Evolutionary conservation across 2,797 vertebrate genomes (phyloP), one percentile per base, ranked within the genome.

Genomic region (Macropus fuliginosus): DNA sequence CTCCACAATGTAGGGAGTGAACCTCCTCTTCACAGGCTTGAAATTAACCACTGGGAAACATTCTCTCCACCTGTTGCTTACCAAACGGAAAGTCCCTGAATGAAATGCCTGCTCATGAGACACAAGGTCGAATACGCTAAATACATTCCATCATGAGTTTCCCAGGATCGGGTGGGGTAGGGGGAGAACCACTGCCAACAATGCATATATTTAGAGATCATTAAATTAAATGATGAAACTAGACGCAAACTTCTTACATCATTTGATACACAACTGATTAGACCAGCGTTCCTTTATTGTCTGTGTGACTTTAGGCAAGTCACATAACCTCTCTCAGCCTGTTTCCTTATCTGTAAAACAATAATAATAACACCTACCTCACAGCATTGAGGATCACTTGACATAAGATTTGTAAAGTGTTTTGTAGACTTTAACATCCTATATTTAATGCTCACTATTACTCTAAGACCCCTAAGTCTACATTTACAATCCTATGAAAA

Each of bases 1-100:
- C 90, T 97, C 95, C 81, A 54, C n/a, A 8, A 52, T 0, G 8
- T 24, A 46, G 90, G 55, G 91, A 66, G 59, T 50, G 57, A 62
- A 46, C 55, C 18, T 18, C 90, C 74, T 94, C 89, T 97, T 66
- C 6, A 31, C 90, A 55, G 46, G 94, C 90, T 92, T 97, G 93
- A 46, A 95, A 96, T 96, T 92, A 96, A 81, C 56, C 92, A 74
- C 91, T 0, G 0, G 87, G 91, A 98, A 96, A 91, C 52, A 96
- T 55, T 66, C 55, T 97, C 95, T 92, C 95, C 98, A 98, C 98
- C 97, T 98, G 98, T 98, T 97, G 93, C 97, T 98, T 96, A 89
- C 93, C 94, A 16, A 93, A 52, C 90, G 95, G 95, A 96, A 98
- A 97, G 91, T 94, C 62, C 92, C 93, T 97, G 91, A 98, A 90